Evolutionary conservation across 1,140 invertebrate species (phyloP), one percentile per base, ranked within the genome.

Genomic region (Brachionus plicatilis): DNA sequence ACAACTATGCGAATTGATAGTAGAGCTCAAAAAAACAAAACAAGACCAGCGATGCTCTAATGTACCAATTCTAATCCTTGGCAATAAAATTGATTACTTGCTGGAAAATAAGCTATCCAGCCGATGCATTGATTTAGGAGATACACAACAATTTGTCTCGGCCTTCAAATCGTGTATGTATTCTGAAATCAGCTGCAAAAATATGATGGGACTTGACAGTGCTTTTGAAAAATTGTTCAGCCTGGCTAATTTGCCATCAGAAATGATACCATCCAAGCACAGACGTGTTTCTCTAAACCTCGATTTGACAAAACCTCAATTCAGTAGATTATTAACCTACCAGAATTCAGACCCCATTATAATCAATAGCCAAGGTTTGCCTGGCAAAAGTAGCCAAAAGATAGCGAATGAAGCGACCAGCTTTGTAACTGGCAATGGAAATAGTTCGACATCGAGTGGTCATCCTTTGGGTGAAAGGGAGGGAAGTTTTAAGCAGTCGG

Each of bases 251-350:
- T 89, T 95, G 76, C 94, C 94, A 1, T 88, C 93, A 86, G 94
- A 95, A 90, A 95, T 95, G 94, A 94, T 94, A n/a, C 94, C 94
- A 0, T 94, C 94, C 87, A 93, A 94, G 87, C 94, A 95, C 88
- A 92, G 89, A 76, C 87, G 87, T 84, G 87, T 90, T 7, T 86
- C 87, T 65, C 87, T 89, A 12, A 86, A 85, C 4, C 89, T 89
- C 68, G 79, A 82, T 37, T 37, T 82, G 27, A 82, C 79, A 11
- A 60, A 68, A 11, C 79, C 79, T 11, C 79, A 82, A 65, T 82
- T 82, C 37, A 43, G 37, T 8, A 60, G 41, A 65, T 17, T 65
- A 65, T 24, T 68, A 12, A 45, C 50, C 37, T 24, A 82, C n/a
- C 53, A 82, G 41, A 6, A 12, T 47, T 60, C 79, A 82, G 53